A percentile compares a stretch with the other conserved stretches of the same genome.
Conservation (phyloP, 2,113 vertebrate species). For the Amia ocellicauda region DNA sequence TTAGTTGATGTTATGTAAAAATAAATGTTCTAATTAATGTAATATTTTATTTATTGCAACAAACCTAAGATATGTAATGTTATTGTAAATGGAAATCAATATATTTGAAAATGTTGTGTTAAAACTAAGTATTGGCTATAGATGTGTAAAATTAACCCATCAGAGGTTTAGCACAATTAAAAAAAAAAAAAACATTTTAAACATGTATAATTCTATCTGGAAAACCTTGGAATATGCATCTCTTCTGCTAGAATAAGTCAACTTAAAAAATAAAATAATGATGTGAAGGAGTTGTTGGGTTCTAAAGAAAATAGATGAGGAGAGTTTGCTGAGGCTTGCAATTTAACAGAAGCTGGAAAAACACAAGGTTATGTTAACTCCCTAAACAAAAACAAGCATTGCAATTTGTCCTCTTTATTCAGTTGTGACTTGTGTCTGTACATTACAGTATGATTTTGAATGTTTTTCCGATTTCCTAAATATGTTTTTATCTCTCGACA, state of each 20-base stretch:
- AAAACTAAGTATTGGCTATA: conserved; percentile 28
- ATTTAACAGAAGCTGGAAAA: not conserved
- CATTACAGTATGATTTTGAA: no score
- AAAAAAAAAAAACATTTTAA: conserved; percentile 45
- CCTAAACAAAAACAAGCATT: no score
- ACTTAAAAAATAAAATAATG: not conserved
- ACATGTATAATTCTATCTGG: conserved; percentile 24
- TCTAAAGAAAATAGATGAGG: not conserved
- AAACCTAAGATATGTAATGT: no score
- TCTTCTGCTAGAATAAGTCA: conserved; percentile 11
- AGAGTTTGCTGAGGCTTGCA: no score
- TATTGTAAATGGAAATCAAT: conserved; percentile 4
- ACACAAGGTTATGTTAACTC: not conserved
- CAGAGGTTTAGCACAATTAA: conserved; percentile 38
- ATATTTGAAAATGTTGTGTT: conserved; percentile 1
- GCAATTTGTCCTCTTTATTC: conserved; percentile 18
- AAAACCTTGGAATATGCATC: conserved; percentile 23
- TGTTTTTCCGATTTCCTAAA: no score
- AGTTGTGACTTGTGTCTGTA: not conserved
- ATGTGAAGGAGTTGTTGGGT: not conserved
- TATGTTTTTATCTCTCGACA: no score
- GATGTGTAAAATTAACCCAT: conserved; percentile 34
- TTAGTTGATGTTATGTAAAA: no score
- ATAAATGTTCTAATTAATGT: no score
- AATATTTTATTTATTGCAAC: no score